Base-by-base conservation (phyloP, 2,113 vertebrate genomes). In the Xenopus borealis region DNA sequence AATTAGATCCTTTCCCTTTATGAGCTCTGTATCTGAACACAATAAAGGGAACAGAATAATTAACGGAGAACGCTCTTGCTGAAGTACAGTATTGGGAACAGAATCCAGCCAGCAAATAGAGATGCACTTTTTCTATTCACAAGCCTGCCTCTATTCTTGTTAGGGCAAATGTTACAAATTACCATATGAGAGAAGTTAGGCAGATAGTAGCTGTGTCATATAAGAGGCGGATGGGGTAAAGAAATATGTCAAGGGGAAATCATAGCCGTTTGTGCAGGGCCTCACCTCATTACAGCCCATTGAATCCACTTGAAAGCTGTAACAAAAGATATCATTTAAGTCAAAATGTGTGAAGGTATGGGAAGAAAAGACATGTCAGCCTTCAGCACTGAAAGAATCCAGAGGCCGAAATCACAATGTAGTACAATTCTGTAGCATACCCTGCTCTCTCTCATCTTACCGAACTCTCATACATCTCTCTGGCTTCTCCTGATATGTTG, bases 381-480 rank as follows among this genome's bases (percentile, higher is more conserved):
- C 68, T 61, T 50, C 20, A 47, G 33, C 27, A 57, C 62, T 75
- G 16, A 53, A 12, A 33, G 52, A 69, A 63, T 76, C 55, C 72
- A 62, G 58, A 52, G 66, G 19, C 46, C 13, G 45, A 46, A 45
- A n/a, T 46, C 14, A 45, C 65, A 40, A 63, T 69, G 57, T 62
- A 50, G 12, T 13, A 2, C 11, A 50, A 13, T 50, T 20, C 65
- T 69, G 66, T 66, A 57, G 46, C 57, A 61, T 23, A 53, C 65
- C 66, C 61, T 40, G 33, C 59, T 76, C 66, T 76, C 46, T 50
- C 63, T 69, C 66, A 76, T 69, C 58, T 58, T 69, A n/a, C 63
- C 57, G 66, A 69, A 69, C 73, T 69, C 73, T 76, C 69, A 76
- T 76, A 76, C 59, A 76, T 76, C 66, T 69, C 73, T 69, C 66